Base-by-base conservation (phyloP, 2,797 vertebrate species). In the Yasuhikotakia modesta region DNA sequence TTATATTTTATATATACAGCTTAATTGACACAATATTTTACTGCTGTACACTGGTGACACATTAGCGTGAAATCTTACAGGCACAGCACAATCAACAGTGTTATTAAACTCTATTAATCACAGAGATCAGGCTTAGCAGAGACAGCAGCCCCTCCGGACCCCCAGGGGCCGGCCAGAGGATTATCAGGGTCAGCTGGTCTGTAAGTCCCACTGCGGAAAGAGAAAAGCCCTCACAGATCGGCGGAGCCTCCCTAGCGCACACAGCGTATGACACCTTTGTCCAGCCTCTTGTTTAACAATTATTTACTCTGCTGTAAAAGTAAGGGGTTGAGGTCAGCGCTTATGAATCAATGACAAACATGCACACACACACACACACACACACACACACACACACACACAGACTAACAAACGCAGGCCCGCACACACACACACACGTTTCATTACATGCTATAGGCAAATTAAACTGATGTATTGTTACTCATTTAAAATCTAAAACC, bases 271-370 rank as follows among this genome's bases (percentile, higher is more conserved):
- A 87, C 83, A 84, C 90, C 91, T 91, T 94, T 94, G 92, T 93
- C 87, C 80, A 19, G 72, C 52, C 64, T 78, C 89, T 90, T 92
- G 89, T 92, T 94, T 90, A 89, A 92, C 91, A 93, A 90, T 92
- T 89, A 91, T 94, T 94, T 92, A 93, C 93, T 93, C 85, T 88
- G 88, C 87, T 76, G 80, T 85, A 86, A 83, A 74, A 89, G 85
- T 84, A 79, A 11, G 65, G 85, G 89, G 74, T 27, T 70, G 86
- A 89, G 88, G 90, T 92, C 88, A 91, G 81, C 77, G 14, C 66
- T 77, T 87, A 87, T 79, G 66, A 85, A 91, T 91, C 90, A 86
- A 27, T 43, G 24, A 45, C 39, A 70, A 17, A 55, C 27, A 27
- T 4, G 4, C 27, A 70, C 21, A 13, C 52, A 16, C 12, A 21